Base-by-base conservation (phyloP, 2,888 invertebrate species). In the Scaeva pyrastri region DNA sequence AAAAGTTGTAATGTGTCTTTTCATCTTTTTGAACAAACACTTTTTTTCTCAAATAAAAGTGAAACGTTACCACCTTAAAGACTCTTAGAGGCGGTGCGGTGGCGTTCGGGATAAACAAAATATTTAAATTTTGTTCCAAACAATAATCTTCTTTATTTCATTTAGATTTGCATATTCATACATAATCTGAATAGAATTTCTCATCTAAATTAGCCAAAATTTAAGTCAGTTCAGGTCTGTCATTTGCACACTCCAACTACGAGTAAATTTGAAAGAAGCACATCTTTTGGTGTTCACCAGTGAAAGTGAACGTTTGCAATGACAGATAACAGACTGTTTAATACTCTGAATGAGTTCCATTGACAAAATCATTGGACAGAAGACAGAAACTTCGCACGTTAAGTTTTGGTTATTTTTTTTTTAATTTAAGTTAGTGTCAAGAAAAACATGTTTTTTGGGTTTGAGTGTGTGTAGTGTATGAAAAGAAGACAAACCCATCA, bases 301-400 rank as follows among this genome's bases (percentile, higher is more conserved):
- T 21, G 82, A 82, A 82, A 82, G 82, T 77, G 68, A 72, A 60
- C 60, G 58, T 62, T n/a, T n/a, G n/a, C n/a, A n/a, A n/a, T n/a
- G n/a, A n/a, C n/a, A n/a, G n/a, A n/a, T n/a, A n/a, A n/a, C 12
- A 14, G 2, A 2, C 72, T 77, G 36, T 50, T 82, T 82, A 76
- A 50, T 76, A 82, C 81, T 23, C 81, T 72, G 72, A 85, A 80
- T 80, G 84, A 60, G 84, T 85, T 66, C 48, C 84, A 76, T 76
- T 85, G 80, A 85, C 84, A 80, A 64, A 26, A 74, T 66, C 52
- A 41, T 56, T 58, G 66, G 62, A 43, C 75, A 75, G 11, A 14
- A 21, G 73, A 72, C 71, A 68, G 26, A 39, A 16, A 21, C 56
- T 41, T 48, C 36, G 45, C 31, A 60, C 19, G 19, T 41, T 41